Base-by-base conservation (phyloP, 2,113 vertebrate genomes). In the Columba livia region DNA sequence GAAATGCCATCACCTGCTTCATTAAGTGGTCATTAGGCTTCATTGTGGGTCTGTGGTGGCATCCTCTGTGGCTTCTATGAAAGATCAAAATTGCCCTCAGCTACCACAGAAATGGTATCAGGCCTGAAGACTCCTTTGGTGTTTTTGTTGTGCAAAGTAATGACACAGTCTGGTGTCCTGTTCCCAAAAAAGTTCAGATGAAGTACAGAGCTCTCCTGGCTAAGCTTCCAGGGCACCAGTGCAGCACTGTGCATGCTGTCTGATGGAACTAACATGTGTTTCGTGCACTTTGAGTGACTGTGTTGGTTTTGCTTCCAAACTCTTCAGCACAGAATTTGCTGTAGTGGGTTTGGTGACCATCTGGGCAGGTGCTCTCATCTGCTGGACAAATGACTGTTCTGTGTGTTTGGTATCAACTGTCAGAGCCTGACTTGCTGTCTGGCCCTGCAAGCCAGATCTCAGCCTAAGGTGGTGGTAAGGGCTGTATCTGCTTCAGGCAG, bases 31-130 rank as follows among this genome's bases (percentile, higher is more conserved):
- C 44, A 7, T 86, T 74, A 38, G 21, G 42, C 51, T 62, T 91
- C 3, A 2, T 78, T 81, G n/a, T 0, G 1, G 28, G 40, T 73
- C 75, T 0, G 0, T 5, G 7, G 47, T 38, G 26, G 47, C 75
- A 48, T 61, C 58, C 17, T 53, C 26, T 32, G 44, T 12, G 14
- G 38, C 78, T 42, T 28, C 54, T 0, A 6, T 24, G 47, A 61
- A 89, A 92, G 81, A 67, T 86, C 89, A 77, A 19, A 62, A 3
- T 69, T 80, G 23, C 66, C 51, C 13, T 65, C 38, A 36, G 48
- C 51, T 71, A 2, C 47, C 3, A 3, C 7, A 12, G 38, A 66
- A 88, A 47, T 79, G 57, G 31, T 54, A 26, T 48, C 12, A 25
- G 24, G 40, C 57, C 56, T 62, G 44, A 23, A 34, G 79, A 18